Evolutionary conservation across 2,888 invertebrate species (phyloP).

Genomic region (Lumbricus terrestris): DNA sequence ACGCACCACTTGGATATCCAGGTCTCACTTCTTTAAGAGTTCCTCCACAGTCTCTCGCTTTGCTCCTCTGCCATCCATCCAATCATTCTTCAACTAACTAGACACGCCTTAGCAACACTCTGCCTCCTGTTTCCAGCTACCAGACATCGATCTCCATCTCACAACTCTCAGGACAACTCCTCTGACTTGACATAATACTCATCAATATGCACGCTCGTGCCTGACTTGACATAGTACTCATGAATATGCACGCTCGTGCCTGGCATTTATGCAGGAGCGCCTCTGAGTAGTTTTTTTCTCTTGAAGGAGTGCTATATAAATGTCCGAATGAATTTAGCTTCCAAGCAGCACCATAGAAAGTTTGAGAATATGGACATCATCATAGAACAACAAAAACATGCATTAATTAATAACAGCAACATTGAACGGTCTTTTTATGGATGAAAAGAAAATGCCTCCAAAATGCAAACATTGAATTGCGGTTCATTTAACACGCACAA

Average conservation of each 20-base stretch:
- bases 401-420: not conserved
- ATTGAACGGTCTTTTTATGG: not conserved
- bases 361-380: not conserved
- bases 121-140: not conserved
- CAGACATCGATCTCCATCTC: not conserved
- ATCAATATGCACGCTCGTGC: not conserved
- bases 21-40: not conserved
- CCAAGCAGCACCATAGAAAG: not conserved
- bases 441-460: not conserved
- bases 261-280: too few relatives aligned
- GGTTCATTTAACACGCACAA: not conserved
- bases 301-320: too few relatives aligned
- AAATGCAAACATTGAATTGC: not conserved
- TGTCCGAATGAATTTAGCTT: too few relatives aligned
- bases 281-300: too few relatives aligned
- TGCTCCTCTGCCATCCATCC: not conserved
- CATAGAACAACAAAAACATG: not conserved
- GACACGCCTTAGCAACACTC: not conserved
- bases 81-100: not conserved
- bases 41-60: not conserved
- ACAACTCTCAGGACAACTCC: not conserved
- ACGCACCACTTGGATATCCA: too few relatives aligned
- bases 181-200: not conserved
- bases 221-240: too few relatives aligned
- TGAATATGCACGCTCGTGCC: not conserved